These are phyloP conservation scores for Hyposmocoma kahamanoa DNA, from an alignment of 1,140 invertebrate genomes.

Conservation along the genomic window DNA sequence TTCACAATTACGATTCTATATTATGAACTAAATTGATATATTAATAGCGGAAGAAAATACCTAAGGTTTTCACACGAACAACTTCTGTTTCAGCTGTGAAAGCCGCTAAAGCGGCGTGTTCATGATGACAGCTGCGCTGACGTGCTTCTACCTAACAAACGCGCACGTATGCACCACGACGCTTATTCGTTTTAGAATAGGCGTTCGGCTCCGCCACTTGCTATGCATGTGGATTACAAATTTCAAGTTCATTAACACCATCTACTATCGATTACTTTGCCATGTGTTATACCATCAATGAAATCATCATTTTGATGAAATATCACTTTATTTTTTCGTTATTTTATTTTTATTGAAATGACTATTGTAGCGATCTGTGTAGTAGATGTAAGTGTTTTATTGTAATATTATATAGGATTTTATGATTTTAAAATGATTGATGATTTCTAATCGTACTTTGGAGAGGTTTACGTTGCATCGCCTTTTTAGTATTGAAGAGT, in stretches of 20 bases:
- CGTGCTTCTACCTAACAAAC: neutral
- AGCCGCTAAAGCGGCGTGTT: constrained; percentile 80
- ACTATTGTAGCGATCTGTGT: constrained; percentile 3
- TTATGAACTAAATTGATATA: no score
- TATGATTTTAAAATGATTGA: neutral
- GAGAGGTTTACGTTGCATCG: neutral
- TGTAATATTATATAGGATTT: constrained; percentile 2
- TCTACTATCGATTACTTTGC: no score
- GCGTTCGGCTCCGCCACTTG: no score
- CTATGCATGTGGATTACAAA: no score
- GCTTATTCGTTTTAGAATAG: constrained; percentile 5
- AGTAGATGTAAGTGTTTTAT: constrained; percentile 2
- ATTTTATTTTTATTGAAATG: constrained; percentile 1
- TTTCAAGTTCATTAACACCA: no score
- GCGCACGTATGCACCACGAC: neutral
- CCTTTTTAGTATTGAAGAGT: neutral
- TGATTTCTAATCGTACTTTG: neutral
- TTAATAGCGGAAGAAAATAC: no score
- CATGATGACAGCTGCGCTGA: constrained; percentile 69
- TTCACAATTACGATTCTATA: no score
- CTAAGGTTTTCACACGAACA: no score
- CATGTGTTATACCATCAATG: neutral
- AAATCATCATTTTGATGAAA: constrained; percentile 3
- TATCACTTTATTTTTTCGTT: neutral
- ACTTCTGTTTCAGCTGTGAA: constrained; percentile 77